Conservation (phyloP, 2,113 vertebrate species). For the Platysteira castanea region DNA sequence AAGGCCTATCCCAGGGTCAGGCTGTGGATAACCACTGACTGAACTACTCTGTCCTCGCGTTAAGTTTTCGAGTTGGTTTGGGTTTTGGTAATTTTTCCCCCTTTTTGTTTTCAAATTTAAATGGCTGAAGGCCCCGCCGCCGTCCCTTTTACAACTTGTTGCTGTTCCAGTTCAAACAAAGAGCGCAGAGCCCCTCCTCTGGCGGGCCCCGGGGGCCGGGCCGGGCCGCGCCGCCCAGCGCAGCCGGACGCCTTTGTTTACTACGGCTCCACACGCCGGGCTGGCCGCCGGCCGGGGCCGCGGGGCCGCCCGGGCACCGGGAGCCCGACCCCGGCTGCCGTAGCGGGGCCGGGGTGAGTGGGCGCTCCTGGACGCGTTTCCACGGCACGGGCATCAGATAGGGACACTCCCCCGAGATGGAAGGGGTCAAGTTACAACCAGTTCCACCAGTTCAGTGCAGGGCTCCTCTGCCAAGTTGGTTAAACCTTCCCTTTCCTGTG, state of each 20-base stretch:
- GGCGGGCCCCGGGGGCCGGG: slow-evolving; percentile 2
- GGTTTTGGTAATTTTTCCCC: background rate
- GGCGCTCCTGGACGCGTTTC: slow-evolving; percentile 19
- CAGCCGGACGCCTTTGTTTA: slow-evolving; percentile 71
- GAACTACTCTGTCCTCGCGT: background rate
- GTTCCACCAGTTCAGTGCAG: slow-evolving; percentile 69
- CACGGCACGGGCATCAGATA: slow-evolving; percentile 51
- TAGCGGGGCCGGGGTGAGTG: background rate
- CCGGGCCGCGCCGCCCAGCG: background rate
- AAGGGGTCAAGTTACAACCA: slow-evolving; percentile 76
- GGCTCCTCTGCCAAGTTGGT: background rate
- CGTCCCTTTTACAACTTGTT: slow-evolving; percentile 32
- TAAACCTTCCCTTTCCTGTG: background rate
- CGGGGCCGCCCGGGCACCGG: background rate
- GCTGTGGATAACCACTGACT: slow-evolving; percentile 42
- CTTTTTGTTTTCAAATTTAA: slow-evolving; percentile 22
- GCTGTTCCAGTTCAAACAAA: slow-evolving; percentile 60
- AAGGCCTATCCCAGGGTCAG: slow-evolving; percentile 4
- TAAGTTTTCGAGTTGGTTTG: background rate
- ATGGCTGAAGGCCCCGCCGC: background rate
- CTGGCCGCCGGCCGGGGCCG: background rate
- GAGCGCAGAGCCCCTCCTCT: slow-evolving; percentile 59
- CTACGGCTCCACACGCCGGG: slow-evolving; percentile 59
- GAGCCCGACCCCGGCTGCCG: background rate
- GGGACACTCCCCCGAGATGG: slow-evolving; percentile 50